Evolutionary conservation across 2,113 vertebrate species (phyloP).

Genomic region (Tachysurus vachellii): DNA sequence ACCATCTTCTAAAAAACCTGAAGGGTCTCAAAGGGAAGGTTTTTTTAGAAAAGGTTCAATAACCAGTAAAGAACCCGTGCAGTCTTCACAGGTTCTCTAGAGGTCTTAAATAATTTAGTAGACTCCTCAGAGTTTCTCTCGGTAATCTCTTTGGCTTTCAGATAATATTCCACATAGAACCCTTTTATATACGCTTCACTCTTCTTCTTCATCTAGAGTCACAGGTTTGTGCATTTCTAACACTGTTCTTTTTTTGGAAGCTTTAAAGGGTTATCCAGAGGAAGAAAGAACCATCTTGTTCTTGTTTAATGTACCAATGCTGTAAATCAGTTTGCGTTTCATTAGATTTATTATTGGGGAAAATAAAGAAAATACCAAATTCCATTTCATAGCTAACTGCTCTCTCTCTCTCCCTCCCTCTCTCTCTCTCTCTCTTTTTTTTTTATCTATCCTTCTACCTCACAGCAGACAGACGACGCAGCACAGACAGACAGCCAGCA

Average conservation of each 20-base stretch:
- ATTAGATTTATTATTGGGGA: background rate
- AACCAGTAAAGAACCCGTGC: background rate
- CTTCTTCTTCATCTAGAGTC: background rate
- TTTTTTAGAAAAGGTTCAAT: too few species aligned
- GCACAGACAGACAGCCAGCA: slow-evolving; percentile 88
- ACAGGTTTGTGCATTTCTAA: too few species aligned
- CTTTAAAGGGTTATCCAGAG: background rate
- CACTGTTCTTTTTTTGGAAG: background rate
- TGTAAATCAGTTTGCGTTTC: background rate
- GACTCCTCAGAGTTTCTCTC: background rate
- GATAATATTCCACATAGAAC: background rate
- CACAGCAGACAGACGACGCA: slow-evolving; percentile 93
- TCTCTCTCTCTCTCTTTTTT: background rate
- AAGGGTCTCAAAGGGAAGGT: too few species aligned
- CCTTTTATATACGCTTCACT: background rate
- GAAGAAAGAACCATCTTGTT: background rate
- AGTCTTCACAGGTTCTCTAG: background rate
- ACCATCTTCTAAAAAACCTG: too few species aligned
- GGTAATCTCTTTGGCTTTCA: background rate
- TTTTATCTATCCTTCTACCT: slow-evolving; percentile 51
- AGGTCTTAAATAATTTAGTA: background rate
- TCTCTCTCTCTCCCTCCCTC: background rate
- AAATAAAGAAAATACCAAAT: too few species aligned
- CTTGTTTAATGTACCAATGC: background rate
- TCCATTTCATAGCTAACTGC: background rate